These are phyloP conservation scores for Heterodera schachtii DNA, from an alignment of 1,140 invertebrate genomes.

Conservation along the genomic window DNA sequence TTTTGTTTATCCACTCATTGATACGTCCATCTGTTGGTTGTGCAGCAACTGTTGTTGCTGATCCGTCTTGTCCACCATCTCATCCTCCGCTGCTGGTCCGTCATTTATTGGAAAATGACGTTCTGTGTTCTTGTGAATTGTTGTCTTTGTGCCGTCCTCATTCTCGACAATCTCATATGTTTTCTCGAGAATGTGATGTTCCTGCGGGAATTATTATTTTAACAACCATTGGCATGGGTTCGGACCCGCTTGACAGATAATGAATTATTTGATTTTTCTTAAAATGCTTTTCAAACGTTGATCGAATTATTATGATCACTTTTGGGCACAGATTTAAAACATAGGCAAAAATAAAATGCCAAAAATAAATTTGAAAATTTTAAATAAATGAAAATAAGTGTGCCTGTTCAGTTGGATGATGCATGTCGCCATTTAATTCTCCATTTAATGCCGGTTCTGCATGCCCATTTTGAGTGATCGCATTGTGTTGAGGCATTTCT, in stretches of 20 bases:
- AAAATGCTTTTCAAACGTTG: too few relatives aligned
- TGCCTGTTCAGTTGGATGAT: not conserved
- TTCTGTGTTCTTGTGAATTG: constrained; percentile 10
- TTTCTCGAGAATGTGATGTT: not conserved
- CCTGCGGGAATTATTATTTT: not conserved
- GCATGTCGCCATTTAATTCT: not conserved
- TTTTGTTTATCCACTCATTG: constrained; percentile 11
- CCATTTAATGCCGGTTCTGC: not conserved
- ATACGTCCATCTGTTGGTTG: constrained; percentile 26
- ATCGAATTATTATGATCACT: too few relatives aligned
- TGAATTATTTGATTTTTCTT: not conserved
- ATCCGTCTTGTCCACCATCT: not conserved
- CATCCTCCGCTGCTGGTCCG: not conserved
- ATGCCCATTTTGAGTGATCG: not conserved
- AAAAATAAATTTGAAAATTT: too few relatives aligned
- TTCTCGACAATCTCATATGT: not conserved
- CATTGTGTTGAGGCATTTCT: not conserved
- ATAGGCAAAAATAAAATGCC: too few relatives aligned
- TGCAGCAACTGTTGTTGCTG: constrained; percentile 10
- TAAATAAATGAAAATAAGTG: too few relatives aligned
- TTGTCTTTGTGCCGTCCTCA: constrained; percentile 7
- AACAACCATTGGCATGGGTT: constrained; percentile 1
- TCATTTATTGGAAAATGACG: not conserved
- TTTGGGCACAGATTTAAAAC: too few relatives aligned
- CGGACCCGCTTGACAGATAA: not conserved